Evolutionary conservation across 1,140 invertebrate species (phyloP), one percentile per base, ranked within the genome.

Genomic region (Bombus superbus): DNA sequence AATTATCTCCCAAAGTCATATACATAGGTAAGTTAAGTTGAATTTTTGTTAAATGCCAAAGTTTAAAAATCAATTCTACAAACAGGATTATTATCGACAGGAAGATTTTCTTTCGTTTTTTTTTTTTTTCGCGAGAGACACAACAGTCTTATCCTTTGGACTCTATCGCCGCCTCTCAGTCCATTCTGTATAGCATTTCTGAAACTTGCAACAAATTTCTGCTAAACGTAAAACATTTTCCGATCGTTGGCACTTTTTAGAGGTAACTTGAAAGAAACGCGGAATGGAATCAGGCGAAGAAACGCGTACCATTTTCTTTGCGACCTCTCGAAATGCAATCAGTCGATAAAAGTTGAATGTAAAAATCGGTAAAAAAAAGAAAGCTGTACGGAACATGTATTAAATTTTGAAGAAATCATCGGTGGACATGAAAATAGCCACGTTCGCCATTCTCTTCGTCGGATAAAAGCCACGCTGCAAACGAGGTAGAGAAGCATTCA

Each of bases 191-290:
- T 28, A 15, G 25, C 32, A 44, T 59, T 18, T 59, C 32, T 38
- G 28, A 72, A 81, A 32, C 6, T n/a, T 81, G 0, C 38, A 25
- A 9, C 9, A 28, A 9, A 5, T 68, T 47, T 79, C 11, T 22
- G 15, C 5, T 64, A 69, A 80, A 80, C 13, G 0, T 22, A 80
- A 71, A 72, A 44, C 28, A 44, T 25, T 15, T 59, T 15, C n/a
- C 47, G 11, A 28, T 64, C 35, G 53, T 82, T 74, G 69, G 53
- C 69, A 82, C 80, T 64, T 73, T 59, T 74, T 32, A 35, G 5
- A 22, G 2, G 13, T 15, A 22, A 40, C 15, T n/a, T 32, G 25
- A 40, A 77, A 68, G 25, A 64, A 76, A 38, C n/a, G 1, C 5
- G 25, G 28, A 75, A 66, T 53, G 32, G 28, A 53, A n/a, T 38